Conservation (phyloP, 2,113 vertebrate genomes). For the Corythaixoides concolor region DNA sequence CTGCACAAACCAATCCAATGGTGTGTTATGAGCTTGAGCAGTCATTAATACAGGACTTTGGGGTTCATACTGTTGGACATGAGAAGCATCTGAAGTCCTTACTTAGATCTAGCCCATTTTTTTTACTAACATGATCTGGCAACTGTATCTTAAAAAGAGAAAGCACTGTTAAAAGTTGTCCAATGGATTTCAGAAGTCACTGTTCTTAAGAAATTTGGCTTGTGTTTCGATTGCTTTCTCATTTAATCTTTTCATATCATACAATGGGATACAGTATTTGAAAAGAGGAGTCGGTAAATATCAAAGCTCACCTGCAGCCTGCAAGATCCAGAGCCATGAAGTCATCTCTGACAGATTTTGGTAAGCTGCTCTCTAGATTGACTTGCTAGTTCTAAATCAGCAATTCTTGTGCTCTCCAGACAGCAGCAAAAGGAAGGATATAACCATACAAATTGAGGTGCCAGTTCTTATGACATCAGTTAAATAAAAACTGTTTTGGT, state of each 20-base stretch:
- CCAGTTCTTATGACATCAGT: neutral
- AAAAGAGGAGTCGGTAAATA: neutral
- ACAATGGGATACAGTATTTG: neutral
- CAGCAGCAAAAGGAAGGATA: neutral
- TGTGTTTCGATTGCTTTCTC: neutral
- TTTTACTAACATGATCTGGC: neutral
- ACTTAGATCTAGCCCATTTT: slow-evolving; percentile 45
- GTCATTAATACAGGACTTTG: neutral
- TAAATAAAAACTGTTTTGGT: slow-evolving; percentile 25
- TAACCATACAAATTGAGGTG: neutral
- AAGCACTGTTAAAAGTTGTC: neutral
- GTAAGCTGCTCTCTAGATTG: neutral
- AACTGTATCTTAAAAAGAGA: neutral
- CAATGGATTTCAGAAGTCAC: neutral
- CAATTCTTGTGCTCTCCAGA: neutral
- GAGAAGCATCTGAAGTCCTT: slow-evolving; percentile 46
- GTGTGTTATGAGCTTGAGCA: neutral
- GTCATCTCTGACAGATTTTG: neutral
- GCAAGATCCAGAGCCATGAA: neutral
- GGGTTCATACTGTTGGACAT: neutral
- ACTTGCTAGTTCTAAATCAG: neutral
- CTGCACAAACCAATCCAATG: neutral
- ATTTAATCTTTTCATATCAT: neutral
- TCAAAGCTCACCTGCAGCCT: slow-evolving; percentile 28
- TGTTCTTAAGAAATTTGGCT: neutral